Percentiles rank a stretch among this genome's conserved stretches.
These are phyloP conservation scores for Puntigrus tetrazona DNA, from an alignment of 2,113 vertebrate genomes.

Conservation along the genomic window DNA sequence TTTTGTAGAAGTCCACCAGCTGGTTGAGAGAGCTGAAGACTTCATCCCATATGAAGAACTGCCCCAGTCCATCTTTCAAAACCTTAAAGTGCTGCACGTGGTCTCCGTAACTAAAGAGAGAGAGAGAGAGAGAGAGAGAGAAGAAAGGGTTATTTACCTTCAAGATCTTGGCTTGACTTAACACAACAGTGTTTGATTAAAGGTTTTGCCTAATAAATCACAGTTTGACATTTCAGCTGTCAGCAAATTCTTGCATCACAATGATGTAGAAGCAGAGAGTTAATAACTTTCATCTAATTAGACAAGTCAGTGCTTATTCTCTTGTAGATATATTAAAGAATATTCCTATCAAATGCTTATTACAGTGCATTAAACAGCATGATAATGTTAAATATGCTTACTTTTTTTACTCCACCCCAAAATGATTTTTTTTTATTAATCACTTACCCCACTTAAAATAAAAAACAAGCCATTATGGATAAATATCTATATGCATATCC, in stretches of 20 bases:
- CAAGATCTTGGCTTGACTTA: constrained; percentile 6
- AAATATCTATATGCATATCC: no score
- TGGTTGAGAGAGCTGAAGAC: constrained; percentile 91
- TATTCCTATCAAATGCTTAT: not conserved
- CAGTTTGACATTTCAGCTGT: constrained; percentile 20
- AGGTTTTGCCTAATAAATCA: constrained; percentile 11
- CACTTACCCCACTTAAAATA: no score
- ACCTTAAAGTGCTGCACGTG: constrained; percentile 95
- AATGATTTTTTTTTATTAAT: no score
- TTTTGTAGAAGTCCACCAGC: constrained; percentile 92
- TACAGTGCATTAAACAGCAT: not conserved
- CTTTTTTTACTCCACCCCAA: no score
- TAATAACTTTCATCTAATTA: constrained; percentile 36
- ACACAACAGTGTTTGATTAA: constrained; percentile 1
- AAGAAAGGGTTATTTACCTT: constrained; percentile 1
- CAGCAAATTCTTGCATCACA: not conserved
- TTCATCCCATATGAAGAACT: constrained; percentile 93
- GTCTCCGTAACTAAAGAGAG: constrained; percentile 80
- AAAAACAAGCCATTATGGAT: no score
- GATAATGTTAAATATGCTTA: not conserved
- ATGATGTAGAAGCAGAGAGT: not conserved
- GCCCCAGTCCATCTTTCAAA: constrained; percentile 82
- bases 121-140: not conserved
- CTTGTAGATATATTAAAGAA: not conserved
- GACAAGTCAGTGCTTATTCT: not conserved